A percentile compares a stretch with the other conserved stretches of the same genome.
Conservation (phyloP, 2,113 vertebrate genomes). For the Nothoprocta pentlandii region DNA sequence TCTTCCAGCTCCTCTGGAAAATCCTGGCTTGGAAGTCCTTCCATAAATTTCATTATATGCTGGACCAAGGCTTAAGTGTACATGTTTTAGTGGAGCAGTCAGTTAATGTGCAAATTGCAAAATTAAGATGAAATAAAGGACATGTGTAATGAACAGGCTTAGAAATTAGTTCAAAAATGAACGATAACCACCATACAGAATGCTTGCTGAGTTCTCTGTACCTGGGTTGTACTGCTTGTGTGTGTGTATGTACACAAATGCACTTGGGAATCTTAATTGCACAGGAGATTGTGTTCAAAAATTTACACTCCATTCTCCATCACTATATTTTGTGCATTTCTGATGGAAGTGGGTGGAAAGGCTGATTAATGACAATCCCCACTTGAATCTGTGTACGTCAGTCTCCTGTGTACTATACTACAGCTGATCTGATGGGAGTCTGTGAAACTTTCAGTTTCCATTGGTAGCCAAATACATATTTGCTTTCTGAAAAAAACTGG, state of each 20-base stretch:
- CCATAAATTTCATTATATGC: not conserved
- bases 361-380: not conserved
- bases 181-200: not conserved
- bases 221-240: not conserved
- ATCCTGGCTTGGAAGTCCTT: not conserved
- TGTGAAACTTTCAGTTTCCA: not conserved
- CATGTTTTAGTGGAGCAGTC: not conserved
- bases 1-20: not conserved
- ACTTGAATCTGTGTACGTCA: not conserved
- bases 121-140: not conserved
- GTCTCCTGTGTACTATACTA: not conserved
- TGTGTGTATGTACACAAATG: not conserved
- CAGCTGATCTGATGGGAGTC: not conserved
- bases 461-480: not conserved
- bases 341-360: not conserved
- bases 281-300: not conserved
- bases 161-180: not conserved
- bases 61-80: not conserved
- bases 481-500: not conserved
- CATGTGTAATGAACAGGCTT: not conserved
- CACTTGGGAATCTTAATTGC: not conserved
- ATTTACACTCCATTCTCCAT: not conserved
- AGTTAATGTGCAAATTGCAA: not conserved
- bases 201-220: not conserved
- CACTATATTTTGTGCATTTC: not conserved